Evolutionary conservation across 1,140 invertebrate genomes (phyloP).

Genomic region (Brachionus rubens): DNA sequence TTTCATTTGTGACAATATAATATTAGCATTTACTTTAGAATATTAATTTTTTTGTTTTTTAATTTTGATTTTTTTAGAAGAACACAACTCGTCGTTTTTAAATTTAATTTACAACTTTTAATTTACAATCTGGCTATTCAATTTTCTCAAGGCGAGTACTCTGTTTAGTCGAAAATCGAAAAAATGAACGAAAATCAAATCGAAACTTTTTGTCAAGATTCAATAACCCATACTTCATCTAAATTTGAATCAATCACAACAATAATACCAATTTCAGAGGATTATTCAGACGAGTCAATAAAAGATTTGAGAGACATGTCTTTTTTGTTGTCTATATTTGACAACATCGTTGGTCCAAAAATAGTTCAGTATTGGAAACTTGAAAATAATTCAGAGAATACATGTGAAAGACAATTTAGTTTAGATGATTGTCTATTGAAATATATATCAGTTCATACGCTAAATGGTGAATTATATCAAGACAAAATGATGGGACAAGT

Average conservation of each 20-base stretch:
- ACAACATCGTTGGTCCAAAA: slow-evolving; percentile 41
- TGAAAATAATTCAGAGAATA: neutral
- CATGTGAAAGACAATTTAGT: no score
- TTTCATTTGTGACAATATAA: no score
- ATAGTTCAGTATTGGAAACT: slow-evolving; percentile 15
- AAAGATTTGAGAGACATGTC: neutral
- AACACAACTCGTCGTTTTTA: no score
- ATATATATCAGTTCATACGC: slow-evolving; percentile 24
- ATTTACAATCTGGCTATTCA: no score
- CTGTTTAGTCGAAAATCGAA: neutral
- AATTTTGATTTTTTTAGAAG: no score
- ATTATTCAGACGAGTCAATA: neutral
- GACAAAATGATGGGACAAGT: slow-evolving; percentile 26
- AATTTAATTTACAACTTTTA: no score
- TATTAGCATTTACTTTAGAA: no score
- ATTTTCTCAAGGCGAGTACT: neutral
- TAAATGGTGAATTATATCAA: slow-evolving; percentile 41
- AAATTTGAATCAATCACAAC: neutral
- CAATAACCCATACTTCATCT: neutral
- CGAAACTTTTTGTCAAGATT: neutral
- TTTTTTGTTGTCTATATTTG: slow-evolving; percentile 43
- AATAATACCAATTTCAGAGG: neutral
- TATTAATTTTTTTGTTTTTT: no score
- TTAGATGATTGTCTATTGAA: slow-evolving; percentile 15
- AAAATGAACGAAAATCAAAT: neutral